Base-by-base conservation (phyloP, 2,888 invertebrate species). In the Stramonita haemastoma region DNA sequence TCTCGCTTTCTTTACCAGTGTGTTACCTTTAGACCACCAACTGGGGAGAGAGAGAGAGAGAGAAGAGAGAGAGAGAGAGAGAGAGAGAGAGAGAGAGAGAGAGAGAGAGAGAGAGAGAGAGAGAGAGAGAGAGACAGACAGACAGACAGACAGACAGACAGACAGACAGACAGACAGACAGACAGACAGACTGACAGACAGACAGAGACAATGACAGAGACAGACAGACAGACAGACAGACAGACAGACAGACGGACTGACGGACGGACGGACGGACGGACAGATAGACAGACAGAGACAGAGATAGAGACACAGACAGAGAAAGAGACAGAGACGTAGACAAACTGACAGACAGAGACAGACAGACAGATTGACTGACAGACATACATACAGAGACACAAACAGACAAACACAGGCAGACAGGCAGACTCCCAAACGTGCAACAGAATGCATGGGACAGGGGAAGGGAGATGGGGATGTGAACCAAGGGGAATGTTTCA, bases 151-250 rank as follows among this genome's bases (percentile, higher is more conserved):
- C n/a, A 73, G 73, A 73, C n/a, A 73, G 73, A 66, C 6, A 66
- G 5, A 13, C 13, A 22, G 73, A 73, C 26, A n/a, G 73, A 73
- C n/a, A 73, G 73, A 73, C 26, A 73, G 73, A n/a, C 26, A n/a
- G 73, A 73, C 1, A 73, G 1, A 73, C 26, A 73, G 73, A 73
- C 1, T n/a, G 73, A 73, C n/a, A 73, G 73, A 73, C n/a, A 73
- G 73, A n/a, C n/a, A 73, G 73, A 73, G 73, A n/a, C 11, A n/a
- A n/a, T n/a, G 73, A 73, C n/a, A 73, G 73, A 73, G 73, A 70
- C 26, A 70, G 70, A 26, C 60, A 13, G 19, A 19, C 19, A 60
- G 60, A 17, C 19, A 19, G 19, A 60, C 13, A 17, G 19, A n/a
- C n/a, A n/a, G n/a, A n/a, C n/a, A n/a, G n/a, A n/a, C n/a, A 66